phyloP scores from a whole-genome alignment of 2,797 vertebrate species.

The Labroides dimidiatus region DNA sequence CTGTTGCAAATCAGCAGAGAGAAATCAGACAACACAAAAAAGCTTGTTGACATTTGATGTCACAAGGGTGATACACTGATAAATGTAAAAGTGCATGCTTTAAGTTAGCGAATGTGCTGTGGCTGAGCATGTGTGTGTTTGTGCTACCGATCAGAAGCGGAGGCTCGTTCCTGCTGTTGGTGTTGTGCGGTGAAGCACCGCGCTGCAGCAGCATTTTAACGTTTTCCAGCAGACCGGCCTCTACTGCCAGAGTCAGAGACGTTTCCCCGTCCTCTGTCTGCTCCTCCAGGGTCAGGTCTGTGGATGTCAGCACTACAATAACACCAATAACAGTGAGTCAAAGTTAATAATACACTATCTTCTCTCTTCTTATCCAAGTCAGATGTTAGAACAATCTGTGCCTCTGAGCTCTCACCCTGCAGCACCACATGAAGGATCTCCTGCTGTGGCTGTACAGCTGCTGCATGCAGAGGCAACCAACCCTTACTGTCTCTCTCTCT shows the following conservation, averaged over 20 bases:
- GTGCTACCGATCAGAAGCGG: conserved; percentile 87
- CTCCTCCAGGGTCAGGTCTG: conserved; percentile 85
- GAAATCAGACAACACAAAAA: no score
- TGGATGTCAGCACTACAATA: conserved; percentile 65
- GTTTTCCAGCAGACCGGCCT: conserved; percentile 81
- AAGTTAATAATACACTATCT: no score
- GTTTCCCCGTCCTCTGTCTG: conserved; percentile 87
- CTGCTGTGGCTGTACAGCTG: conserved; percentile 78
- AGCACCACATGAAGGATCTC: conserved; percentile 84
- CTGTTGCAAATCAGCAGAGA: no score
- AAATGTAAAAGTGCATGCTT: no score
- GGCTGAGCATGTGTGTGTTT: background rate
- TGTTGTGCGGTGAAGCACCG: conserved; percentile 86
- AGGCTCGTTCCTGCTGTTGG: conserved; percentile 87
- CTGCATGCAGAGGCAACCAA: conserved; percentile 87
- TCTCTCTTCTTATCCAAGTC: background rate
- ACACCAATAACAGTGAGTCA: background rate
- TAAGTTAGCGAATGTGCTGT: no score
- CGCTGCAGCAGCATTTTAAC: conserved; percentile 83
- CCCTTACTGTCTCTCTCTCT: conserved; percentile 87
- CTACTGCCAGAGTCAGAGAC: conserved; percentile 84
- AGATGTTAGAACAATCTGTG: background rate
- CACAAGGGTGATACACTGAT: no score
- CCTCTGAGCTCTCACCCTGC: conserved; percentile 78
- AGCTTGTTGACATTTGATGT: no score